A percentile compares a stretch with the other conserved stretches of the same genome.
Conservation (phyloP, 1,140 invertebrate genomes). For the Geopemphigus sp. region DNA sequence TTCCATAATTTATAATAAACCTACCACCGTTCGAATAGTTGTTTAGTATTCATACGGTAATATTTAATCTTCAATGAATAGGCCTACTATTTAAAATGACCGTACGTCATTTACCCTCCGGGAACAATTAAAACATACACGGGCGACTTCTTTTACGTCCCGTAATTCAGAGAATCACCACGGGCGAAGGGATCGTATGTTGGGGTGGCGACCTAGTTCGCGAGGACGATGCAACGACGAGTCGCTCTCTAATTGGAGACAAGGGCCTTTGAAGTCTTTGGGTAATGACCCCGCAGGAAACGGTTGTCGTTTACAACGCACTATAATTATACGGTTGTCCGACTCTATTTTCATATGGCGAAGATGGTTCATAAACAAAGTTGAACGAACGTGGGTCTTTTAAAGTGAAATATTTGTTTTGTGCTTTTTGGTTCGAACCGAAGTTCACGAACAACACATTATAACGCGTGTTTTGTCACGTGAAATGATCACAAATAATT, state of each 20-base stretch:
- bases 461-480: not conserved
- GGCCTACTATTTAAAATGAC: not conserved
- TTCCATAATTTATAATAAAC: too few species aligned
- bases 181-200: not conserved
- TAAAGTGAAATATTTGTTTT: not conserved
- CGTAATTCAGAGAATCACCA: not conserved
- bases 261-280: slow-evolving; percentile 27
- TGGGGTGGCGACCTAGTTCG: not conserved
- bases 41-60: not conserved
- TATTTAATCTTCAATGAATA: not conserved
- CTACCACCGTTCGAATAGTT: not conserved
- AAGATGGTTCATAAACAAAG: not conserved
- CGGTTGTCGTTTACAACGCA: not conserved
- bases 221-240: not conserved
- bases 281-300: not conserved
- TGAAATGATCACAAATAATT: not conserved
- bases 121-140: not conserved
- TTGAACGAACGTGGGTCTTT: not conserved
- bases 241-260: slow-evolving; percentile 19
- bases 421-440: not conserved
- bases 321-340: slow-evolving; percentile 22
- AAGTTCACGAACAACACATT: not conserved
- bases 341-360: not conserved
- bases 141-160: not conserved
- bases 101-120: not conserved